Evolutionary conservation across 53 echinoderm and acorn worm species (phyloP), one percentile per base, ranked within the genome.

Genomic region (Zoroaster sp.): DNA sequence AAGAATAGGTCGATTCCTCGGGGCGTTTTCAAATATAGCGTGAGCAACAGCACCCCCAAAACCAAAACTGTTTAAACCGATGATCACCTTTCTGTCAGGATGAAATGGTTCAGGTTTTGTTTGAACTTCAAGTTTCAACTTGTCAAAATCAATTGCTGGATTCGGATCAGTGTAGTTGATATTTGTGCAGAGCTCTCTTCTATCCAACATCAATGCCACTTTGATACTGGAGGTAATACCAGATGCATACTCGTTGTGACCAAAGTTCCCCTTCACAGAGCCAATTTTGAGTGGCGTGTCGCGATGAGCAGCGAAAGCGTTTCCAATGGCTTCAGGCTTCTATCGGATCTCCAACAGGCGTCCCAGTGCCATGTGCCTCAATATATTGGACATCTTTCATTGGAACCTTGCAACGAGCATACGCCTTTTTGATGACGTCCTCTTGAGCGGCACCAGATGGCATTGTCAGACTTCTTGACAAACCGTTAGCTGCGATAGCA

Each of bases 331-430:
- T 17, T 91, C 89, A n/a, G 4, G 97, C 95, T 72, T 97, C 97
- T 4, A 95, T 89, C 14, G 97, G 97, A 92, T 97, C 97, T 8
- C 97, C 97, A 18, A 97, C 95, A 47, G 94, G 95, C 35, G 97
- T 97, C 4, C 97, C 97, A 2, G 97, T 97, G 10, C 97, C 97
- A 42, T 97, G 97, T 35, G 97, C 97, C 41, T 97, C 97, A 13
- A 97, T 77, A 25, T 92, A 97, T 44, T 91, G 69, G 1, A 95
- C 95, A 33, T 88, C 88, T 17, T 89, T 85, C 94, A 94, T 92
- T 66, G 88, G 75, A 17, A 97, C 68, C 66, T 81, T 87, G 49
- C 95, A 97, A 69, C 88, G 90, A 35, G 94, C 78, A 65, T 97
- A 97, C 0, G 95, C 83, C 17, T 92, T 90, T 51, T 80, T 90